These are phyloP conservation scores for Thalassarche chlororhynchos DNA, from an alignment of 2,113 vertebrate species.

Conservation along the genomic window DNA sequence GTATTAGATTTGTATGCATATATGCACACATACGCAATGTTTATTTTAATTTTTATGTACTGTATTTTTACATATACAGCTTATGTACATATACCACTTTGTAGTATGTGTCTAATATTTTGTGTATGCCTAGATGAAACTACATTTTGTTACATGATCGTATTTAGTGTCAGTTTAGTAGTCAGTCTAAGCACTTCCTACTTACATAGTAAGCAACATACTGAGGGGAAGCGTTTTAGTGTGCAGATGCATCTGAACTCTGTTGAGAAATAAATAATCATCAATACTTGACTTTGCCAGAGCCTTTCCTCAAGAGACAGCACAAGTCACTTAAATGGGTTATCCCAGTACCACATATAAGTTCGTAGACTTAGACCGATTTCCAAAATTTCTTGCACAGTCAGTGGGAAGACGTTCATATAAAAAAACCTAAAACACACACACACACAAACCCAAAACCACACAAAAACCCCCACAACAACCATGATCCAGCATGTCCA, in stretches of 20 bases:
- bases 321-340: not conserved
- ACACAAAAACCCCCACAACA: no score
- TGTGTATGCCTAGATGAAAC: not conserved
- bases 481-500: fast-evolving
- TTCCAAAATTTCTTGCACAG: not conserved
- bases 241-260: not conserved
- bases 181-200: not conserved
- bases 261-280: not conserved
- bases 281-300: not conserved
- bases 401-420: not conserved
- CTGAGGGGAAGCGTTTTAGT: not conserved
- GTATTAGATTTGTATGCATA: not conserved
- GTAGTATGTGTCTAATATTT: not conserved
- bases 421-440: not conserved
- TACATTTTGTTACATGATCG: fast-evolving
- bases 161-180: not conserved
- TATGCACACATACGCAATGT: fast-evolving
- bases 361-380: not conserved
- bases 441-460: not conserved
- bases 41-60: not conserved
- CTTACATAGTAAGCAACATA: not conserved
- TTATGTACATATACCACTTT: not conserved
- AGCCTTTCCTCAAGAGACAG: not conserved
- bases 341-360: not conserved
- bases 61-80: not conserved